Percentiles rank a stretch among this genome's conserved stretches.
phyloP scores from a whole-genome alignment of 2,797 vertebrate genomes.

The Heteromormyrus szaboi region DNA sequence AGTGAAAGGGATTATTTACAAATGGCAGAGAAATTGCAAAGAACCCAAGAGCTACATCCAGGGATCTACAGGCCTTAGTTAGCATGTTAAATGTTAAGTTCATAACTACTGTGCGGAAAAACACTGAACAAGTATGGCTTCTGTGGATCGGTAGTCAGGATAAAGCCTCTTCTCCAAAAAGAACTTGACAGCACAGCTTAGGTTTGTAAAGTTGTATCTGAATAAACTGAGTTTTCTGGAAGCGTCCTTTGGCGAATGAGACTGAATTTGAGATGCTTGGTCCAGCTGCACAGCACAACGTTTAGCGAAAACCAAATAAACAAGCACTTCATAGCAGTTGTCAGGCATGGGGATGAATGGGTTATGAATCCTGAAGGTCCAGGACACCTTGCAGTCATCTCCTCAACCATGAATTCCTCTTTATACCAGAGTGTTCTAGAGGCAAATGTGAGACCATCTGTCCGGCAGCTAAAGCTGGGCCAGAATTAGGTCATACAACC shows the following conservation, averaged over 20 bases:
- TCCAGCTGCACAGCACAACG: not conserved
- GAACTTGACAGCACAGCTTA: not conserved
- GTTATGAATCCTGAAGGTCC: not conserved
- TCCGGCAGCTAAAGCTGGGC: not conserved
- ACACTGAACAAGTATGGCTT: not conserved
- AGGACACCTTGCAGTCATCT: not conserved
- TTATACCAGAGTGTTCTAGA: not conserved
- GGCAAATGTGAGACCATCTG: slow-evolving; percentile 7
- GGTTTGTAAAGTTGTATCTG: not conserved
- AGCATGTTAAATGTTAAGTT: not conserved
- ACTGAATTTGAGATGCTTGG: not conserved
- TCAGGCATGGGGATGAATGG: not conserved
- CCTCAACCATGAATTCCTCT: not conserved
- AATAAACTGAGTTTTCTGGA: not conserved
- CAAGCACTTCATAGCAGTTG: not conserved
- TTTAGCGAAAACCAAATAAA: not conserved
- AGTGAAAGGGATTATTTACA: not conserved
- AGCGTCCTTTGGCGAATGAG: not conserved
- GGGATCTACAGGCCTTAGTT: not conserved
- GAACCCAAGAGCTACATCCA: not conserved
- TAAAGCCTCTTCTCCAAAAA: not conserved
- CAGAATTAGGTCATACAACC: not conserved
- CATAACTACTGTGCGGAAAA: not conserved
- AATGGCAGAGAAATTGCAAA: not conserved
- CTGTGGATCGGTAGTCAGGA: not conserved